phyloP scores from a whole-genome alignment of 2,888 invertebrate species.

The Homarus gammarus region DNA sequence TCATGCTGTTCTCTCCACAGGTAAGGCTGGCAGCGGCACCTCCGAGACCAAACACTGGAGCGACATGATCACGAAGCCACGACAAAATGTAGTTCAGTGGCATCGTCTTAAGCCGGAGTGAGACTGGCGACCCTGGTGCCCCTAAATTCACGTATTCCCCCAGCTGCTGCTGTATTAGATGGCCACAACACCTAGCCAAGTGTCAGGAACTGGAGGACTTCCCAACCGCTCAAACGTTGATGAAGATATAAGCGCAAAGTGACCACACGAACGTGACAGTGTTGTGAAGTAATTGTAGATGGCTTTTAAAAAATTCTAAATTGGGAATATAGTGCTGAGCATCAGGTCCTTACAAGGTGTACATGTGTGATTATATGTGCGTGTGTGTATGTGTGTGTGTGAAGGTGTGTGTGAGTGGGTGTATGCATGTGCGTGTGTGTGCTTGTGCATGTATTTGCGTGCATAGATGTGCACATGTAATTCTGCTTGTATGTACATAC shows the following conservation, averaged over 20 bases:
- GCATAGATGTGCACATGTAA: background rate
- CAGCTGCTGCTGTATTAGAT: constrained; percentile 1
- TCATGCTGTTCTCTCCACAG: too few species aligned
- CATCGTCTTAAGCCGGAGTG: constrained; percentile 88
- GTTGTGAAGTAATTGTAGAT: background rate
- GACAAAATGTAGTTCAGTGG: constrained; percentile 97
- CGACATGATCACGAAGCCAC: constrained; percentile 97
- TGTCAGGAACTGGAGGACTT: background rate
- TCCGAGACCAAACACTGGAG: constrained; percentile 98
- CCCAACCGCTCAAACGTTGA: constrained; percentile 8
- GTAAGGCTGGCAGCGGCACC: constrained; percentile 95
- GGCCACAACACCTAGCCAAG: constrained; percentile 5
- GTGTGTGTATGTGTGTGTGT: background rate
- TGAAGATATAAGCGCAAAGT: background rate
- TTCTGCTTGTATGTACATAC: background rate
- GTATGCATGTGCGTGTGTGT: background rate
- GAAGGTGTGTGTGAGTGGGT: background rate
- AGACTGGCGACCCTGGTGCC: background rate
- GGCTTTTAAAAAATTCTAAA: background rate
- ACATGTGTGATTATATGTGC: background rate
- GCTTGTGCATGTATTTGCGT: background rate
- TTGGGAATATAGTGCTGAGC: constrained; percentile 7
- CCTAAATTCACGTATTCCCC: background rate
- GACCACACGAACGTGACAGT: background rate
- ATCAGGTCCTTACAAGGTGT: background rate